Evolutionary conservation across 1,140 invertebrate genomes (phyloP), one percentile per base, ranked within the genome.

Genomic region (Drosophila micromelanica): DNA sequence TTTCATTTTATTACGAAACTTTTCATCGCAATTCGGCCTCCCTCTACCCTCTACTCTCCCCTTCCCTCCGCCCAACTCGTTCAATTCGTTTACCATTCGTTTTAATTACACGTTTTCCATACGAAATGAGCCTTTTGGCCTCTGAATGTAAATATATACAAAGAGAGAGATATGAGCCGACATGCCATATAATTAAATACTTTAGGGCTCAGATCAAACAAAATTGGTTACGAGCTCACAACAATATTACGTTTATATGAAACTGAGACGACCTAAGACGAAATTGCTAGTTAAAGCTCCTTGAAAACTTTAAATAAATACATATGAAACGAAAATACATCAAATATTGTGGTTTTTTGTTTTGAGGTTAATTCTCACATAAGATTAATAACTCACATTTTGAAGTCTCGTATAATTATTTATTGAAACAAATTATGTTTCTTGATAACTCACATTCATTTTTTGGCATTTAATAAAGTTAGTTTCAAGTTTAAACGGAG

Each of bases 91-190:
- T 45, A 56, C 60, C 67, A 57, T 80, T 54, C 78, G 37, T 69
- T 80, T 80, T 81, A 80, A 77, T 80, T 80, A 80, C 69, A 77
- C 67, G 54, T 32, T 76, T 76, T 35, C 35, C 72, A 77, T 40
- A 46, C 11, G 52, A 57, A 54, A 51, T 15, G 43, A 52, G 46
- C 48, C 37, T 46, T 65, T 65, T 27, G 30, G 37, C 43, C 43
- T 13, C 35, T 17, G 32, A 37, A 38, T 12, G 40, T 3, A 43
- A 15, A 43, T 40, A n/a, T 13, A 17, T 4, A 8, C 13, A 13
- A 12, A 30, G 40, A 45, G 40, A 45, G 38, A 32, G 13, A 43
- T 15, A n/a, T n/a, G 1, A 13, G 2, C 11, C 20, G 45, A 38
- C 37, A 38, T 35, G 12, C 6, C 20, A 32, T 51, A 13, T 13